Base-by-base conservation (phyloP, 2,113 vertebrate species). In the Cheirogaleus medius region DNA sequence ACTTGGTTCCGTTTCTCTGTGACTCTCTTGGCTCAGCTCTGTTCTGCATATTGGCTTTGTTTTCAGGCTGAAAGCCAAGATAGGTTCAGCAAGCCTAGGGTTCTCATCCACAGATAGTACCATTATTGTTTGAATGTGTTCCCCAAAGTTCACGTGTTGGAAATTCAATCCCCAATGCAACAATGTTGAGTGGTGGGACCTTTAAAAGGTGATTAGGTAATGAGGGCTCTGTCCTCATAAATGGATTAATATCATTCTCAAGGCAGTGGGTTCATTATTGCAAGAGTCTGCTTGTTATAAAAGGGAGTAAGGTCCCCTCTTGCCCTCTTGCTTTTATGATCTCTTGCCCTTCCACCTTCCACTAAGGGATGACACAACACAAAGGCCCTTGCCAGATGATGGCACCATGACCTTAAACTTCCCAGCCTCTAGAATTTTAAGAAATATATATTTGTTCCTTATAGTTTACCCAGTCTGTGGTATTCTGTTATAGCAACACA, bases 11-110 rank as follows among this genome's bases (percentile, higher is more conserved):
- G 39, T 56, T 92, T 92, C 87, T 82, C 54, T 90, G 34, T 6
- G 52, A 18, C 68, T 89, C 58, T 93, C 89, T 92, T 74, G 82
- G 85, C 96, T 96, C 60, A 49, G 71, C 56, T 97, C 10, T 66
- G 44, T 11, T 78, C 74, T 37, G 8, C 6, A 69, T 42, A 56
- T 47, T 44, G 76, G 92, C 76, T 94, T 84, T 58, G 37, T 47
- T 32, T 94, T 42, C 6, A 87, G 86, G 94, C 68, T 44, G 44
- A 63, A 6, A 69, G 90, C 80, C 92, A 96, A 90, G 49, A 63
- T 0, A 87, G 66, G 63, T 58, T 32, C 18, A 78, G 81, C 56
- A 91, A 82, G 47, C 77, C 64, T 68, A 68, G 34, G 47, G 34
- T 94, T 92, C 85, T 97, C 80, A 58, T 74, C 17, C 66, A 73